Conservation (phyloP, 2,113 vertebrate genomes). For the Chiloscyllium plagiosum region DNA sequence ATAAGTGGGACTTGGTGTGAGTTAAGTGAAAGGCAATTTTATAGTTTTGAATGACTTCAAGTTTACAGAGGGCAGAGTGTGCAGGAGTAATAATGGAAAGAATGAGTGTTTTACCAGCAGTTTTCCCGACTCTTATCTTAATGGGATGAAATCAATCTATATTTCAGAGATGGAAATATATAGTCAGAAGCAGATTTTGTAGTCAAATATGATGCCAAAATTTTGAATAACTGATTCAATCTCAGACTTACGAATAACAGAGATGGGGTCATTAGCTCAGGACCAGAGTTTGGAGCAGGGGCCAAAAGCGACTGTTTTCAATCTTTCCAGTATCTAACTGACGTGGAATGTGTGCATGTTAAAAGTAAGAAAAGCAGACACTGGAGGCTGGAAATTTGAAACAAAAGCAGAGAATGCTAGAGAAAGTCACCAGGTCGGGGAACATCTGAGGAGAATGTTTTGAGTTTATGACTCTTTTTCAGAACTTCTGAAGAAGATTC, state of each 20-base stretch:
- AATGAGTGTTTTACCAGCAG: background rate
- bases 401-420: too few species aligned
- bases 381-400: too few species aligned
- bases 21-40: background rate
- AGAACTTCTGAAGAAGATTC: too few species aligned
- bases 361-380: too few species aligned
- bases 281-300: background rate
- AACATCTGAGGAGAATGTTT: too few species aligned
- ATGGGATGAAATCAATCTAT: background rate
- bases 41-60: background rate
- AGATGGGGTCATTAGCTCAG: background rate
- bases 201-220: background rate
- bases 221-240: background rate
- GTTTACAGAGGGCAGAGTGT: background rate
- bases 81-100: background rate
- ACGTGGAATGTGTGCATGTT: too few species aligned
- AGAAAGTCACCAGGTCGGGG: too few species aligned
- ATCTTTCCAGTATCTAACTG: background rate
- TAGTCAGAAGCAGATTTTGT: background rate
- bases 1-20: background rate
- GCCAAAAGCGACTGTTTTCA: background rate
- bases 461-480: too few species aligned
- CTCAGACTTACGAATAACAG: background rate
- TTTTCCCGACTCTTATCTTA: too few species aligned
- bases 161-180: background rate